Conservation (phyloP, 2,797 vertebrate genomes). For the Pseudotriccus pelzelni region DNA sequence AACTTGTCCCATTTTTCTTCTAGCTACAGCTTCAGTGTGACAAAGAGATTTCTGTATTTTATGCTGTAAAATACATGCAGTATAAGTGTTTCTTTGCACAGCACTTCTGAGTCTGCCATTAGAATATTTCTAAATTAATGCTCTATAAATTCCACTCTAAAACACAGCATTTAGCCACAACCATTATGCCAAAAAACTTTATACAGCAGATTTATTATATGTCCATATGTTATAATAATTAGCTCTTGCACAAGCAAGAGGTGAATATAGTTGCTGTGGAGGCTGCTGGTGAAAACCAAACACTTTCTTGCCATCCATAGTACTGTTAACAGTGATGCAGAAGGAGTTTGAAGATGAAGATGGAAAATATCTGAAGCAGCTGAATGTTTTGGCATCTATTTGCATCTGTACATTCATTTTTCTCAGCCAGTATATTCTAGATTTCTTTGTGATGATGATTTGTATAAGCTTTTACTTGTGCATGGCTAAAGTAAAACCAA, state of each 20-base stretch:
- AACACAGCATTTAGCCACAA: neutral
- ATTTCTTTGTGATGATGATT: neutral
- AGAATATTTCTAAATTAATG: neutral
- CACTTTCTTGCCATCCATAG: neutral
- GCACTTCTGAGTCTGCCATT: neutral
- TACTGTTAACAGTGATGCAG: neutral
- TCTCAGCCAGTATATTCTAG: neutral
- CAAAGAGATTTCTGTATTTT: neutral
- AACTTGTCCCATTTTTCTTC: neutral
- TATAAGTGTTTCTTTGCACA: neutral
- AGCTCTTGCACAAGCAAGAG: neutral
- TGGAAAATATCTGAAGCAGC: neutral
- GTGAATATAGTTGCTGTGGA: neutral
- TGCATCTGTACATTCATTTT: neutral
- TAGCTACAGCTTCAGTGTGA: neutral
- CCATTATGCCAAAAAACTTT: neutral
- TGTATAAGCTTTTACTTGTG: neutral
- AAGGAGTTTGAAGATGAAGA: neutral
- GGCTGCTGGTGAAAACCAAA: neutral
- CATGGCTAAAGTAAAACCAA: neutral
- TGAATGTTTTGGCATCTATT: neutral
- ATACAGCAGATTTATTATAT: neutral
- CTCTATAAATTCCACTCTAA: neutral
- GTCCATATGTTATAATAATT: neutral
- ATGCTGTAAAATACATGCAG: neutral